Percentiles rank a stretch among this genome's conserved stretches.
Conservation (phyloP, 2,797 vertebrate species). For the Diglossa cyanea region DNA sequence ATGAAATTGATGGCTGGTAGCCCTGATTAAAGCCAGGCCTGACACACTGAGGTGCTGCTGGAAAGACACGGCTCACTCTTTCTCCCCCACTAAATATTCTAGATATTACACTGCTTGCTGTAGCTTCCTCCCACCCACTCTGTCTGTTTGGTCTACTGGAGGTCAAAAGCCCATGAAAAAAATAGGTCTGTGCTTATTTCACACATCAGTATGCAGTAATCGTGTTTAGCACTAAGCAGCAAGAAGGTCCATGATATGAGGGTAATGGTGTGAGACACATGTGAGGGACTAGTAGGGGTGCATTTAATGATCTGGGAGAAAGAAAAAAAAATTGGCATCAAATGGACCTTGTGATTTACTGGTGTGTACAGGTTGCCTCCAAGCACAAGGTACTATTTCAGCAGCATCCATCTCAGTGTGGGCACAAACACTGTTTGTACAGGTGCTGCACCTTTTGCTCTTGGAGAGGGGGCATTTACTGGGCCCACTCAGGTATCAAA, state of each 20-base stretch:
- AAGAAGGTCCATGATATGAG: rapidly evolving
- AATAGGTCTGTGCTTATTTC: neutral
- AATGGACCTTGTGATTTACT: neutral
- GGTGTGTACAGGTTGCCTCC: neutral
- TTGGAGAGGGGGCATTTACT: neutral
- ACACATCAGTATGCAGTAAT: neutral
- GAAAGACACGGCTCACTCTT: neutral
- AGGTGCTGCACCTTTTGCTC: neutral
- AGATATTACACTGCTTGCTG: neutral
- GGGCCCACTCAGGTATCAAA: neutral
- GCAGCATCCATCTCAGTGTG: neutral
- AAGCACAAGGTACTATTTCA: neutral
- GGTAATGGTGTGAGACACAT: neutral
- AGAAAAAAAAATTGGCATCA: neutral
- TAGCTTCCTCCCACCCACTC: neutral
- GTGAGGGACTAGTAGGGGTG: neutral
- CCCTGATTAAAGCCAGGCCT: conserved; percentile 55
- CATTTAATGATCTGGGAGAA: neutral
- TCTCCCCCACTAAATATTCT: neutral
- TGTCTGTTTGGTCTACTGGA: neutral
- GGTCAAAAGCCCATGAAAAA: neutral
- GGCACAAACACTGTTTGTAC: neutral
- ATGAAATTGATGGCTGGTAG: conserved; percentile 63
- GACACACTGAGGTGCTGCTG: conserved; percentile 23
- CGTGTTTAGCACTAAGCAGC: neutral